Evolutionary conservation across 2,888 invertebrate genomes (phyloP).

Genomic region (Drepana falcataria): DNA sequence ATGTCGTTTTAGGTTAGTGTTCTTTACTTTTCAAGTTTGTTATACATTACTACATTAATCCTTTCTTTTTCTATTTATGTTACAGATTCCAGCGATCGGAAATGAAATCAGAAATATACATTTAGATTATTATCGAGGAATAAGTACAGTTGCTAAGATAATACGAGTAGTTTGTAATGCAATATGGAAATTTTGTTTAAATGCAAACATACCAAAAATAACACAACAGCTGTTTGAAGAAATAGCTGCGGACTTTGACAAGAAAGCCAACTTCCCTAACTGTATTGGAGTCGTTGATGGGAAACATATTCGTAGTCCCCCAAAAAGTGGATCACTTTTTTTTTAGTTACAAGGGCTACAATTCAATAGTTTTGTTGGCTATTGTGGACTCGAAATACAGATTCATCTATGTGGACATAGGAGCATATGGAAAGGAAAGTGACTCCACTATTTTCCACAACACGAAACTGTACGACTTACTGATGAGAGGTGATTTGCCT

Average conservation of each 20-base stretch:
- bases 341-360: constrained; percentile 18
- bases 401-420: constrained; percentile 25
- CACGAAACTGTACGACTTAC: constrained; percentile 18
- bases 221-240: constrained; percentile 17
- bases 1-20: no score
- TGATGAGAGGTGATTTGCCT: constrained; percentile 17
- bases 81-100: no score
- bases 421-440: constrained; percentile 18
- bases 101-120: constrained; percentile 1
- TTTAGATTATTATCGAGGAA: constrained; percentile 17
- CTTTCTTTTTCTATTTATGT: no score
- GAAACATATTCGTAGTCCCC: constrained; percentile 16
- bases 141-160: constrained; percentile 16
- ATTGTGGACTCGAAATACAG: constrained; percentile 21
- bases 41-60: no score
- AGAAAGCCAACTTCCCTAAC: constrained; percentile 19
- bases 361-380: constrained; percentile 20
- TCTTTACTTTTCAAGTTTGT: no score
- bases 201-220: constrained; percentile 15
- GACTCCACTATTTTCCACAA: constrained; percentile 22
- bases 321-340: constrained; percentile 17
- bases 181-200: constrained; percentile 16
- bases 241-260: constrained; percentile 12
- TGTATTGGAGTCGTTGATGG: constrained; percentile 19
- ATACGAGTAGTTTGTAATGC: constrained; percentile 15